These are phyloP conservation scores for Clistopyga incitator DNA, from an alignment of 2,888 invertebrate genomes.

Conservation along the genomic window DNA sequence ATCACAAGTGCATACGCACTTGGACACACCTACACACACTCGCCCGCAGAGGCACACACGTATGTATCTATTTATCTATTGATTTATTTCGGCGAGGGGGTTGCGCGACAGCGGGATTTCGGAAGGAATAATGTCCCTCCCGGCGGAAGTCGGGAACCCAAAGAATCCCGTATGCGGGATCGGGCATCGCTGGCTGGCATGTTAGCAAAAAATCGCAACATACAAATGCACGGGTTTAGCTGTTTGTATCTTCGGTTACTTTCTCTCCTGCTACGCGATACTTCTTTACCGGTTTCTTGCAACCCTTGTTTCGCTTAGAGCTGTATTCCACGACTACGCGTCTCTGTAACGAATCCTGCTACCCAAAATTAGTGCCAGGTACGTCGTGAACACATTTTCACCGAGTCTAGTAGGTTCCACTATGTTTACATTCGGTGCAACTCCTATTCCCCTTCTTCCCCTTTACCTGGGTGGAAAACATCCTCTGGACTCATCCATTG, in stretches of 20 bases:
- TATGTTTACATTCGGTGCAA: constrained; percentile 36
- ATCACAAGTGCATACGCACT: no score
- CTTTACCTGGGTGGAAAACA: no score
- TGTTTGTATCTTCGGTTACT: constrained; percentile 28
- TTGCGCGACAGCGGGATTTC: no score
- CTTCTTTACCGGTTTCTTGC: constrained; percentile 9
- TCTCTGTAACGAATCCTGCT: constrained; percentile 60
- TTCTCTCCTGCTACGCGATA: constrained; percentile 33
- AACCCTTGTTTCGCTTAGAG: constrained; percentile 9
- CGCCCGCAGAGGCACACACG: no score
- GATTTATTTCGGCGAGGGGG: no score
- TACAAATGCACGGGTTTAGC: constrained; percentile 51
- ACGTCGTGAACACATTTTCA: constrained; percentile 56
- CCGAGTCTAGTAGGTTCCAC: constrained; percentile 40
- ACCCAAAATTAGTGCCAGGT: constrained; percentile 62
- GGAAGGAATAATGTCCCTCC: no score
- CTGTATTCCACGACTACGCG: constrained; percentile 13
- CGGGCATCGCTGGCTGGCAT: not conserved
- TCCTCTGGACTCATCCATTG: no score
- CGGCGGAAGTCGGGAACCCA: no score
- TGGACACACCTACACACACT: no score
- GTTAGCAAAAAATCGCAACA: constrained; percentile 60
- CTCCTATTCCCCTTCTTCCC: constrained; percentile 27
- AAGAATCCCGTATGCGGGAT: no score
- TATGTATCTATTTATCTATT: no score